Evolutionary conservation across 2,888 invertebrate species (phyloP).

Genomic region (Sclerodermus sp.): DNA sequence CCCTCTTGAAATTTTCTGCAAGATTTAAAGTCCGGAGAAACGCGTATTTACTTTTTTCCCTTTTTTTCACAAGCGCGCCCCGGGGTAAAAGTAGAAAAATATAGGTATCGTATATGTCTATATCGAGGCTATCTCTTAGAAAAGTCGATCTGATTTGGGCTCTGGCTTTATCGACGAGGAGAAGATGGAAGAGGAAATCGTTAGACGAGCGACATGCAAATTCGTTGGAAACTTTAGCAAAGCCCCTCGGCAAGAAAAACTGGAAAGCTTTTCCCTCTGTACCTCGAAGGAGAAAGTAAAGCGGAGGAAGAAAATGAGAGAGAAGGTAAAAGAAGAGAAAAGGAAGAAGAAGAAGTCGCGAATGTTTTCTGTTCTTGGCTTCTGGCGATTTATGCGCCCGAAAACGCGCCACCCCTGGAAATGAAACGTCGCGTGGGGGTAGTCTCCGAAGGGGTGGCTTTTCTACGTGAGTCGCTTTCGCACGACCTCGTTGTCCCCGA

Average conservation of each 20-base stretch:
- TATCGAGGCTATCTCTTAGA: too few relatives aligned
- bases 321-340: conserved; percentile 1
- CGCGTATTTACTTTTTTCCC: too few relatives aligned
- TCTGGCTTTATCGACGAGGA: not conserved
- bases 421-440: conserved; percentile 35
- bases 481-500: conserved; percentile 34
- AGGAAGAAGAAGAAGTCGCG: not conserved
- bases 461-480: conserved; percentile 24
- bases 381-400: conserved; percentile 45
- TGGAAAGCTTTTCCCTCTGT: conserved; percentile 1
- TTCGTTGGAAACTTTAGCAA: conserved; percentile 47
- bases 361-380: conserved; percentile 36
- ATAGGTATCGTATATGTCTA: too few relatives aligned
- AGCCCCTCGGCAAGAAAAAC: conserved; percentile 25
- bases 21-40: too few relatives aligned
- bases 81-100: too few relatives aligned
- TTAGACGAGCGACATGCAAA: conserved; percentile 53
- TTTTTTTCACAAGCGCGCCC: too few relatives aligned
- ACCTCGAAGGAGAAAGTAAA: conserved; percentile 18
- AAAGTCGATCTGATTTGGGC: not conserved
- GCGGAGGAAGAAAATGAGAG: conserved; percentile 5
- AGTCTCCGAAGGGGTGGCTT: conserved; percentile 12
- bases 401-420: conserved; percentile 41
- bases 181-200: conserved; percentile 44
- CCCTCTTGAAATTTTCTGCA: too few relatives aligned